Evolutionary conservation across 2,888 invertebrate species (phyloP).

Genomic region (Lycophotia porphyrea): DNA sequence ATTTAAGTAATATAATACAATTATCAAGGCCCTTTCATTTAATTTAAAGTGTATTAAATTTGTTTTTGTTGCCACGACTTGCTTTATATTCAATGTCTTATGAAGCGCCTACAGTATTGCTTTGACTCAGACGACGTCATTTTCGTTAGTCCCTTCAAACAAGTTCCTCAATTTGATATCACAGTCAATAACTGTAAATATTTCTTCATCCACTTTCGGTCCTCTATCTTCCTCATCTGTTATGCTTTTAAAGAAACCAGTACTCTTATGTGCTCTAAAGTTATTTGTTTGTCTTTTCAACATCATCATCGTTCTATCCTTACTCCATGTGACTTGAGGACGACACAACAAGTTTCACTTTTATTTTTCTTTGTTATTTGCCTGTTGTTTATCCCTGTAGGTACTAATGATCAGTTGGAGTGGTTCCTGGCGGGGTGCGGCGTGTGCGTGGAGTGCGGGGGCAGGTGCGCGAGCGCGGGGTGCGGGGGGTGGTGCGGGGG

Average conservation of each 20-base stretch:
- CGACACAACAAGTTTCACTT: neutral
- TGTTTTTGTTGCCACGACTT: neutral
- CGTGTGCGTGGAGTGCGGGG: constrained; percentile 88
- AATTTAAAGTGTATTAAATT: neutral
- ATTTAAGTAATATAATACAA: neutral
- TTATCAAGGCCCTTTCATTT: neutral
- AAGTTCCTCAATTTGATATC: constrained; percentile 2
- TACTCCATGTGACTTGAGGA: neutral
- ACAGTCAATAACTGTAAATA: constrained; percentile 2
- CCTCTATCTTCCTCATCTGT: neutral
- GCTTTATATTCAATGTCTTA: neutral
- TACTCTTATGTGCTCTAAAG: neutral
- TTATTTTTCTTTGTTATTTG: neutral
- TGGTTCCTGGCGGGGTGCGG: constrained; percentile 82
- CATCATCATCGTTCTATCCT: neutral
- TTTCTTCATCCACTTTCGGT: neutral
- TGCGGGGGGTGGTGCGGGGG: constrained; percentile 94
- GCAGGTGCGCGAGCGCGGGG: constrained; percentile 52
- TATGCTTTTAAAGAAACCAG: neutral
- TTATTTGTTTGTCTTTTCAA: neutral
- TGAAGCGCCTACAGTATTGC: neutral
- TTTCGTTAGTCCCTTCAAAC: neutral
- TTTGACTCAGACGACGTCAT: neutral
- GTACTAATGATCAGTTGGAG: constrained; percentile 76
- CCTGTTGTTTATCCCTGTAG: neutral